These are phyloP conservation scores for Carduelis carduelis DNA, from an alignment of 2,797 vertebrate genomes.

Conservation along the genomic window DNA sequence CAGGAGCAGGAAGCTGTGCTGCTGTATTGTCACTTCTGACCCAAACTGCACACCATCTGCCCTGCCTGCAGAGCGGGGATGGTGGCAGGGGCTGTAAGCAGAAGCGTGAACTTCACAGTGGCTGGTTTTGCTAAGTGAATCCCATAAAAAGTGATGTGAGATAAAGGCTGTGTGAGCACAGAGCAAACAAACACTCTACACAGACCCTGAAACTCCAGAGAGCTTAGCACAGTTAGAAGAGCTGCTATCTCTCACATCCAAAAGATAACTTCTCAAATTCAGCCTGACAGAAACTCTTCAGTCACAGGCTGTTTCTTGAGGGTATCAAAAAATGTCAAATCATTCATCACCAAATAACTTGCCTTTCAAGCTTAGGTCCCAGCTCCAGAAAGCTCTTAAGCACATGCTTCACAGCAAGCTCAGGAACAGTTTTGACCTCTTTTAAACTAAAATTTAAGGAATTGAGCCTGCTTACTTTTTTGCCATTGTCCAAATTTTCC, in stretches of 20 bases:
- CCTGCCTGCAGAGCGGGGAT: neutral
- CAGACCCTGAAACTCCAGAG: neutral
- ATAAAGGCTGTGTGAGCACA: conserved; percentile 1
- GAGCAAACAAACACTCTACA: neutral
- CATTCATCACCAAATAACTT: neutral
- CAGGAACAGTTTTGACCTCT: neutral
- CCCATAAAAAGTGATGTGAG: conserved; percentile 61
- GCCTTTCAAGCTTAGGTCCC: neutral
- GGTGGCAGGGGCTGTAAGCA: conserved; percentile 5
- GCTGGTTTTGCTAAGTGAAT: conserved; percentile 25
- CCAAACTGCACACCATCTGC: neutral
- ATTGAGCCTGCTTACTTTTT: neutral
- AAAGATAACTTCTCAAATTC: neutral
- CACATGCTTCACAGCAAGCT: neutral
- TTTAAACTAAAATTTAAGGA: neutral
- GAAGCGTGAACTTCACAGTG: conserved; percentile 6
- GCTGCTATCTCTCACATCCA: neutral
- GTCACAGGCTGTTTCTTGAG: neutral
- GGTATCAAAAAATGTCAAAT: neutral
- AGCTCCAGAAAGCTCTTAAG: neutral
- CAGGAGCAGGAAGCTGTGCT: neutral
- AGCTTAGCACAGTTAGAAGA: neutral
- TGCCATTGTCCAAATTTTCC: neutral
- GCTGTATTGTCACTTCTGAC: neutral
- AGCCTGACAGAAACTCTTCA: neutral